These are phyloP conservation scores for Papilio gigon DNA, from an alignment of 2,888 invertebrate genomes.

Conservation along the genomic window DNA sequence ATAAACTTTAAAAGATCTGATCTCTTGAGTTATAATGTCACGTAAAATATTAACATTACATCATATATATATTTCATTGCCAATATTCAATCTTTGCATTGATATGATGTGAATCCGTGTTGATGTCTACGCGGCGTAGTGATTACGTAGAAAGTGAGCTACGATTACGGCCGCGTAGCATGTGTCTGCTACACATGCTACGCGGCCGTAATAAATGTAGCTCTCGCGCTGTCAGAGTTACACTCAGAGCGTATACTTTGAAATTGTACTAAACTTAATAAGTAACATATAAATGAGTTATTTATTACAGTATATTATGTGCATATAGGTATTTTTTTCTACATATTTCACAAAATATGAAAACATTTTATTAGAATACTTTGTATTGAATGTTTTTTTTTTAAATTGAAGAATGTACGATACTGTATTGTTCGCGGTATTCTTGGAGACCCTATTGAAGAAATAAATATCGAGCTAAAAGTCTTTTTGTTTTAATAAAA, in stretches of 20 bases:
- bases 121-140: slow-evolving; percentile 6
- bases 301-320: background rate
- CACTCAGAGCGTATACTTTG: too few relatives aligned
- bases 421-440: background rate
- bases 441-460: background rate
- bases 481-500: slow-evolving; percentile 29
- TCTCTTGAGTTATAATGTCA: too few relatives aligned
- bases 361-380: too few relatives aligned
- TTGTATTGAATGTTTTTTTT: too few relatives aligned
- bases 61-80: background rate
- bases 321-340: background rate
- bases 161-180: slow-evolving; percentile 16
- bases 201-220: slow-evolving; percentile 18
- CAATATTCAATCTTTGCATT: background rate
- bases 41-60: background rate
- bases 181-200: slow-evolving; percentile 22
- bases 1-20: too few relatives aligned
- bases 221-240: slow-evolving; percentile 14
- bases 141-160: slow-evolving; percentile 23
- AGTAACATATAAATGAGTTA: background rate
- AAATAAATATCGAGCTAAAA: background rate
- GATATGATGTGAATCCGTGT: slow-evolving; percentile 8
- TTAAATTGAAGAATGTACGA: too few relatives aligned
- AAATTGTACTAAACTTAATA: too few relatives aligned
- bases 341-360: background rate